Base-by-base conservation (phyloP, 2,113 vertebrate species). In the Astatoreochromis straeleni region DNA sequence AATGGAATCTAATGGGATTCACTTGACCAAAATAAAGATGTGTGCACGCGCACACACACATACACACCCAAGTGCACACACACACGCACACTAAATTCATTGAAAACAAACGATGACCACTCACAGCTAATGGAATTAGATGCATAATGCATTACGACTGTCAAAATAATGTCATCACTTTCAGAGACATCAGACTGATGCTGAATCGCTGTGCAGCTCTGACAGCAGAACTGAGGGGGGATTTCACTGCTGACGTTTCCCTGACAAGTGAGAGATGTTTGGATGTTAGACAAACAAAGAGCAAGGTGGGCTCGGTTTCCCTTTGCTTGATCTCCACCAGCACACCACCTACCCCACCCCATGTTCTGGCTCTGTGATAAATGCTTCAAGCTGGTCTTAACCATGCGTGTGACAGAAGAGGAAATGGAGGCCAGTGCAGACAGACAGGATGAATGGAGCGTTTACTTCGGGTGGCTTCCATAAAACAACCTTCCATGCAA, bases 381-480 rank as follows among this genome's bases (percentile, higher is more conserved):
- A 95, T 91, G 91, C 92, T 91, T 93, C 87, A 89, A 91, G 92
- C 94, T 93, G 93, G 88, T 93, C 93, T 93, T 95, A 96, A 96
- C 95, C 94, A 95, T 92, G 94, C 94, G 81, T 95, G 93, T 92
- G 96, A 95, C 93, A 93, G 91, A 87, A 78, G 94, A 93, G 94
- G 93, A 94, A 95, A 93, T 92, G 89, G 89, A 93, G 89, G 85
- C 92, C 73, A 47, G 81, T 21, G 88, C 83, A 84, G 90, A 91
- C 86, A 92, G 85, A 88, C 91, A 90, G 91, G 88, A 92, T 90
- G 91, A 95, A 94, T 93, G 89, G 92, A 89, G 92, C 92, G 55
- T 94, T 93, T 93, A 93, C 90, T 90, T 88, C 75, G 16, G 87
- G 85, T 89, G 87, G 93, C 89, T 93, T 91, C 89, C 85, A 93